Base-by-base conservation (phyloP, 2,888 invertebrate species). In the Tanypteryx hageni region DNA sequence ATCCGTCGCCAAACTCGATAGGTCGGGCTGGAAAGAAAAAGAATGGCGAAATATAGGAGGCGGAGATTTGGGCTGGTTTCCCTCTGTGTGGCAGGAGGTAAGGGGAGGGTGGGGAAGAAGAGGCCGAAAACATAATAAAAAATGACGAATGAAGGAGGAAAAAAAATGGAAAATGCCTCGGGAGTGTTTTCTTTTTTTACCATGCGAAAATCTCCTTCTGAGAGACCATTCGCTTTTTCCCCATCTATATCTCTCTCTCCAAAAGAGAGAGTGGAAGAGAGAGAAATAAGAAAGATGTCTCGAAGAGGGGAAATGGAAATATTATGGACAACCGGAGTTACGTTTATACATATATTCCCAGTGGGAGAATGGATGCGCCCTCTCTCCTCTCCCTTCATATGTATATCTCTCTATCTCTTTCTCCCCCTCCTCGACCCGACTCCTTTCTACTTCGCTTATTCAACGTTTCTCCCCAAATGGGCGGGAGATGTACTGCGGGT, bases 301-400 rank as follows among this genome's bases (percentile, higher is more conserved):
- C 44, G 27, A 64, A 59, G 59, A 85, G 61, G 61, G 61, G 89
- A 68, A 89, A 89, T 89, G 89, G 89, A 89, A 89, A 89, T 89
- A 64, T 44, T 89, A 89, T 64, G 89, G 56, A 18, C 89, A 61
- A 89, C 61, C 10, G 89, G 64, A 58, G 89, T 64, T 89, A 89
- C 64, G 61, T 86, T 64, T 44, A 89, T 89, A 64, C 44, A 89
- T 89, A 89, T 89, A 64, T 89, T 68, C 68, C 89, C 89, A 18
- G 8, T 13, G 89, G 89, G 64, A 61, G 85, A 31, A 86, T 86
- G 86, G 27, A 68, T 89, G 18, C 56, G 61, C 89, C 89, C 31
- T 64, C 14, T 89, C 64, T 64, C 89, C 64, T 18, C 31, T 59
- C 59, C 58, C 59, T 27, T 58, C 59, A 13, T 59, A 13, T 27